These are phyloP conservation scores for Phasia obesa DNA, from an alignment of 2,888 invertebrate genomes.

Conservation along the genomic window DNA sequence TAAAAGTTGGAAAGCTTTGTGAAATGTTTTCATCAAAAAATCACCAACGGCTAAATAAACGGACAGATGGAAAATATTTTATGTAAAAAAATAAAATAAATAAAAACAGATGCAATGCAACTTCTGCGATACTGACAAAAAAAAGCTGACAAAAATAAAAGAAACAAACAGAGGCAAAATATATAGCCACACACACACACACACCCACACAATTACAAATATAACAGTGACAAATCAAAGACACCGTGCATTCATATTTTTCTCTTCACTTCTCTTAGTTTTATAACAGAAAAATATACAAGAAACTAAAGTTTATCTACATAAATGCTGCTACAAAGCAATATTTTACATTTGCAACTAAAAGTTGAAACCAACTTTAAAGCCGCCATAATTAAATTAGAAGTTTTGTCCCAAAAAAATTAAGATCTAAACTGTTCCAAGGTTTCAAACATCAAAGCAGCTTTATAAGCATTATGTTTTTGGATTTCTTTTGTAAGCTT, in stretches of 20 bases:
- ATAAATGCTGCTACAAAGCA: neutral
- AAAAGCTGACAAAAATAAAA: constrained; percentile 2
- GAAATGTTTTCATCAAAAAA: constrained; percentile 77
- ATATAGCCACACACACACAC: too few relatives aligned
- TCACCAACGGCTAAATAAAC: constrained; percentile 74
- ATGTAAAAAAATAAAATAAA: constrained; percentile 7
- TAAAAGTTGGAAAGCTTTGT: constrained; percentile 73
- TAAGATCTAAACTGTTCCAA: too few relatives aligned
- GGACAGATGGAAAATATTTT: constrained; percentile 63
- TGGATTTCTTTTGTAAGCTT: too few relatives aligned
- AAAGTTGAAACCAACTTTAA: too few relatives aligned
- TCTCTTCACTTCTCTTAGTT: constrained; percentile 2
- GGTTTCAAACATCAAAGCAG: too few relatives aligned
- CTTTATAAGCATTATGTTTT: too few relatives aligned
- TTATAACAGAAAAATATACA: neutral
- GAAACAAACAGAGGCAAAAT: constrained; percentile 18
- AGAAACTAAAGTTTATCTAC: constrained; percentile 18
- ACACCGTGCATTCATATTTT: constrained; percentile 49
- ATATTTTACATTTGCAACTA: neutral
- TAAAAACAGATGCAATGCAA: constrained; percentile 20
- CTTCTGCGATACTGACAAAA: neutral
- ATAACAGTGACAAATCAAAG: constrained; percentile 79
- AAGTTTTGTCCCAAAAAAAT: too few relatives aligned
- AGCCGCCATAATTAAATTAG: neutral
- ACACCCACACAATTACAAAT: constrained; percentile 8